phyloP scores from a whole-genome alignment of 2,797 vertebrate genomes.

The Pelobates cultripes region DNA sequence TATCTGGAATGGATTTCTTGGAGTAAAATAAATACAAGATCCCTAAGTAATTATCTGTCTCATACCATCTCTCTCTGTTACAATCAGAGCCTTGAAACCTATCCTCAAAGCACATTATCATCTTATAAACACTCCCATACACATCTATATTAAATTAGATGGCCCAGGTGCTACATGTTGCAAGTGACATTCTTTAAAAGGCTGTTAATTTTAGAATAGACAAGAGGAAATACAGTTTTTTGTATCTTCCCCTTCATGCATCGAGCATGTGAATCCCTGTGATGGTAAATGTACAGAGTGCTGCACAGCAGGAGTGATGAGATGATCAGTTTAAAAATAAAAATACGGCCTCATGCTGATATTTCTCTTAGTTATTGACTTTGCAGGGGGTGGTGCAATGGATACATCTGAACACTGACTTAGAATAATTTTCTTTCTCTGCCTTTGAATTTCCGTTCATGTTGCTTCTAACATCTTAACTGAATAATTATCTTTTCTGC shows the following conservation, averaged over 20 bases:
- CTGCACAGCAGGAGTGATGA: conserved; percentile 30
- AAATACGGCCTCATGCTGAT: conserved; percentile 31
- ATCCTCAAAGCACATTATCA: not conserved
- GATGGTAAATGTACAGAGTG: conserved; percentile 28
- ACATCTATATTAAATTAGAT: not conserved
- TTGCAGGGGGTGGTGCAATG: conserved; percentile 16
- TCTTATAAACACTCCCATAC: not conserved
- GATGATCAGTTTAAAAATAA: conserved; percentile 46
- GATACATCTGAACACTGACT: conserved; percentile 23
- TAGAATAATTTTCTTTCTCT: conserved; percentile 26
- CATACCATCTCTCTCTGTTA: not conserved
- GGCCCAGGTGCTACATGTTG: not conserved
- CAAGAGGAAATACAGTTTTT: not conserved
- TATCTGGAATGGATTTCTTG: no score
- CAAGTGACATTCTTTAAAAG: not conserved
- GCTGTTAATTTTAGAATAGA: not conserved
- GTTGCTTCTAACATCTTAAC: conserved; percentile 26
- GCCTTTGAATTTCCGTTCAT: conserved; percentile 15
- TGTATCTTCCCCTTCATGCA: conserved; percentile 4
- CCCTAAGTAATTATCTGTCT: not conserved
- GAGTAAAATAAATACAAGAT: no score
- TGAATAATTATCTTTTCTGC: conserved; percentile 27
- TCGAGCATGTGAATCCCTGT: conserved; percentile 2
- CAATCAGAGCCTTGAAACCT: not conserved
- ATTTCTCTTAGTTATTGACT: conserved; percentile 34